Conservation (phyloP, 2,888 invertebrate genomes). For the Strigamia crassipes region DNA sequence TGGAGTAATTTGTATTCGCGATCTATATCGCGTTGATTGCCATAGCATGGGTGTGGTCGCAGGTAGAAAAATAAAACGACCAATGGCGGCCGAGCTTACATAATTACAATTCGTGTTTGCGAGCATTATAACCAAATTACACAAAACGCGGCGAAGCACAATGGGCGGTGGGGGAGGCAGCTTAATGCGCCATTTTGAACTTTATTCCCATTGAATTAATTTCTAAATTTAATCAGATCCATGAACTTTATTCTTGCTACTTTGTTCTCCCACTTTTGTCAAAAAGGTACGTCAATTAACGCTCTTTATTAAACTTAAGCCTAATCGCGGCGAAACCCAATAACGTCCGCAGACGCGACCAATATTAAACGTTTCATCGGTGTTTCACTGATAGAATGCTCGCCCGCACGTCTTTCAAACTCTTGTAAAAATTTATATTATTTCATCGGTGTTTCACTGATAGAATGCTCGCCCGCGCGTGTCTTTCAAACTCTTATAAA, state of each 20-base stretch:
- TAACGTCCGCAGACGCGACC: not conserved
- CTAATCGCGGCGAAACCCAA: not conserved
- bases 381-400: not conserved
- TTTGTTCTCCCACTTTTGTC: not conserved
- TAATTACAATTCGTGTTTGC: conserved; percentile 37
- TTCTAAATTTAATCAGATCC: conserved; percentile 8
- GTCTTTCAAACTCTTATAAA: too few species aligned
- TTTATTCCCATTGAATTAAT: not conserved
- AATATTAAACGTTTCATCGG: not conserved
- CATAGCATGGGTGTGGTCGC: conserved; percentile 32
- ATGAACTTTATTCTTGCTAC: not conserved
- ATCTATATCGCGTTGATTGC: conserved; percentile 29
- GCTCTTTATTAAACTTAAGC: not conserved
- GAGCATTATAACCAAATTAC: conserved; percentile 18
- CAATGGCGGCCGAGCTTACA: conserved; percentile 13
- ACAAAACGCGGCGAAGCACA: not conserved
- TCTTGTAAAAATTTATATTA: too few species aligned
- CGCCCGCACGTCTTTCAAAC: too few species aligned
- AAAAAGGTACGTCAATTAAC: not conserved
- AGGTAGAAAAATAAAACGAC: conserved; percentile 29
- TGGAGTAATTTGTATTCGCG: conserved; percentile 32
- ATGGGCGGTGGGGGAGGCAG: conserved; percentile 6
- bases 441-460: not conserved
- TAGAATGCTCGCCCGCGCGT: not conserved
- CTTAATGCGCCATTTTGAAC: not conserved